Percentiles rank a stretch among this genome's conserved stretches.
These are phyloP conservation scores for Hemicordylus capensis DNA, from an alignment of 2,113 vertebrate genomes.

Conservation along the genomic window DNA sequence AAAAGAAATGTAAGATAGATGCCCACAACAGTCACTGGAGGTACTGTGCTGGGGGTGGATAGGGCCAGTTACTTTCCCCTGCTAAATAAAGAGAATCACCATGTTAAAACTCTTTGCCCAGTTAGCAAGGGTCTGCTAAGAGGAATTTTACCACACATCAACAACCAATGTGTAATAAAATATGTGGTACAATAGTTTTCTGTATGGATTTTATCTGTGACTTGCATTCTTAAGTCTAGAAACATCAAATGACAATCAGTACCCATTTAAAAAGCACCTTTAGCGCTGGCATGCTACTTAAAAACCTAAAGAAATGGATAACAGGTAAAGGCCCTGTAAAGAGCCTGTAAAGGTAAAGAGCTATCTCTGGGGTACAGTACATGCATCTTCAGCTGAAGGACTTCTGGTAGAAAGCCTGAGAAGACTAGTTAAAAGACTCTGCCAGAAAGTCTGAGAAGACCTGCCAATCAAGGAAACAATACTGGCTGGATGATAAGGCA, in stretches of 20 bases:
- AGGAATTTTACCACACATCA: background rate
- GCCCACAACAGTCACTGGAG: too few relatives aligned
- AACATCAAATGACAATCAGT: background rate
- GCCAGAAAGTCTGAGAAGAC: background rate
- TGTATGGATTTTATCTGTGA: background rate
- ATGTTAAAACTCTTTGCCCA: too few relatives aligned
- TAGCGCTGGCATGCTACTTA: background rate
- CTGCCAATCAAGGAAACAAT: background rate
- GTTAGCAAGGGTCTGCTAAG: too few relatives aligned
- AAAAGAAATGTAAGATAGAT: too few relatives aligned
- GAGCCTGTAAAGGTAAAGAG: too few relatives aligned
- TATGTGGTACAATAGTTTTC: background rate
- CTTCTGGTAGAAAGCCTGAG: background rate
- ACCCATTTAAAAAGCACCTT: too few relatives aligned
- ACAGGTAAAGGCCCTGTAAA: background rate
- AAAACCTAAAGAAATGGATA: background rate
- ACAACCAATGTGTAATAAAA: background rate
- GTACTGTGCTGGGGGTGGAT: too few relatives aligned
- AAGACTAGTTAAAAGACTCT: background rate
- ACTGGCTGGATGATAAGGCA: background rate
- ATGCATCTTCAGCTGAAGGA: background rate
- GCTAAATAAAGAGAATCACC: too few relatives aligned
- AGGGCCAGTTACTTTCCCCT: too few relatives aligned
- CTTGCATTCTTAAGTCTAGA: background rate
- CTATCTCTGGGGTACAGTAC: background rate